Conservation (phyloP, 1,140 invertebrate genomes). For the Bombus impatiens region DNA sequence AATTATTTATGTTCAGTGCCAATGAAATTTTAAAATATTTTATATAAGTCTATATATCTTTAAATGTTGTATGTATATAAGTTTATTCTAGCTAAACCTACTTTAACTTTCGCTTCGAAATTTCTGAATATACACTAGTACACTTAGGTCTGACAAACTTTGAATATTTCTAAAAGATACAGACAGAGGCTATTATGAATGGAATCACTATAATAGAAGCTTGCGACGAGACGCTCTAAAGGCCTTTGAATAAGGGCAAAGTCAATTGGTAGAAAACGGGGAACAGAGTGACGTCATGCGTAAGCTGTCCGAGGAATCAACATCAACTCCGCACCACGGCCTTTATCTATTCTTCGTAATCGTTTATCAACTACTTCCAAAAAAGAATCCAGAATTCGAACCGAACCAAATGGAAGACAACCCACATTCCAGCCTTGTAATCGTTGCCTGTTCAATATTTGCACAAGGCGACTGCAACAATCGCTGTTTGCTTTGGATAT, state of each 20-base stretch:
- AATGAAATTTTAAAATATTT: too few relatives aligned
- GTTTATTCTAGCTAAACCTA: too few relatives aligned
- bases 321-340: not conserved
- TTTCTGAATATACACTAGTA: too few relatives aligned
- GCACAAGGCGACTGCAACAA: conserved; percentile 14
- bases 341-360: conserved; percentile 15
- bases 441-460: conserved; percentile 32
- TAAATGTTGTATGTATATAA: too few relatives aligned
- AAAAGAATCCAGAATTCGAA: not conserved
- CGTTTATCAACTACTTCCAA: not conserved
- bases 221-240: conserved; percentile 16
- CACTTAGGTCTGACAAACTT: not conserved
- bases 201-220: not conserved
- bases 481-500: conserved; percentile 39
- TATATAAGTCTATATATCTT: too few relatives aligned
- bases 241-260: conserved; percentile 54
- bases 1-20: not conserved
- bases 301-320: conserved; percentile 3
- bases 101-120: too few relatives aligned
- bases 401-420: not conserved
- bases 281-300: conserved; percentile 44
- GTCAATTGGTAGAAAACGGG: conserved; percentile 51
- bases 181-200: not conserved
- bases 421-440: not conserved
- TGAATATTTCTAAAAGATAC: not conserved